Conservation (phyloP, 2,797 vertebrate species). For the Rhynchotus rufescens region DNA sequence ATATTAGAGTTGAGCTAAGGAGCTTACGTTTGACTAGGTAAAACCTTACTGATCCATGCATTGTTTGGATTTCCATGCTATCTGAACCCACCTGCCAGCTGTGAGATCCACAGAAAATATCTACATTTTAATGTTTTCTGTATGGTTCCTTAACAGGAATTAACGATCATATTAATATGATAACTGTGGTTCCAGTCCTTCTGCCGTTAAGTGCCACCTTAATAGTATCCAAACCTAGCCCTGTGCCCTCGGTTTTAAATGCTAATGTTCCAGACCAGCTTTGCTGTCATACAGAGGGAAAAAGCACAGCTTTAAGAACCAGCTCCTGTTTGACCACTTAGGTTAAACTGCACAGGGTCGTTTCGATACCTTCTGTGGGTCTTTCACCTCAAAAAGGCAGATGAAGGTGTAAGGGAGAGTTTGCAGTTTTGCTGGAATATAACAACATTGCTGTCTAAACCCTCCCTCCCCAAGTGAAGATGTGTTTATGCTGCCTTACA, state of each 20-base stretch:
- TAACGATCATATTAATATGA: background rate
- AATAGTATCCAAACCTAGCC: background rate
- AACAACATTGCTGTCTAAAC: background rate
- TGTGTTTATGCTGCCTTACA: background rate
- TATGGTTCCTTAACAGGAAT: background rate
- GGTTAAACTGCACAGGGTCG: background rate
- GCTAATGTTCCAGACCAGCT: background rate
- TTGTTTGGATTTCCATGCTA: background rate
- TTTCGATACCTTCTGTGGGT: background rate
- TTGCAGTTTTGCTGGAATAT: background rate
- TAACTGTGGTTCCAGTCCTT: background rate
- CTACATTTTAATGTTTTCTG: background rate
- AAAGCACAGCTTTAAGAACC: background rate
- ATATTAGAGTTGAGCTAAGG: conserved; percentile 28
- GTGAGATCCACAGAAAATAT: background rate
- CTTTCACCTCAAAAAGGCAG: background rate
- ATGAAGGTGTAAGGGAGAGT: background rate
- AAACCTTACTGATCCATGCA: conserved; percentile 5
- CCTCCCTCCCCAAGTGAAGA: background rate
- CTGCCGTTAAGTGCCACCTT: background rate
- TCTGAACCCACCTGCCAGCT: background rate
- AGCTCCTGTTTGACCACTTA: background rate
- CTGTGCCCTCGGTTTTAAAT: background rate
- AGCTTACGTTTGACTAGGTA: conserved; percentile 39
- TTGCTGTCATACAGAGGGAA: background rate